Percentiles rank a stretch among this genome's conserved stretches.
These are phyloP conservation scores for Branchinecta sandiegonensis DNA, from an alignment of 2,888 invertebrate genomes.

Conservation along the genomic window DNA sequence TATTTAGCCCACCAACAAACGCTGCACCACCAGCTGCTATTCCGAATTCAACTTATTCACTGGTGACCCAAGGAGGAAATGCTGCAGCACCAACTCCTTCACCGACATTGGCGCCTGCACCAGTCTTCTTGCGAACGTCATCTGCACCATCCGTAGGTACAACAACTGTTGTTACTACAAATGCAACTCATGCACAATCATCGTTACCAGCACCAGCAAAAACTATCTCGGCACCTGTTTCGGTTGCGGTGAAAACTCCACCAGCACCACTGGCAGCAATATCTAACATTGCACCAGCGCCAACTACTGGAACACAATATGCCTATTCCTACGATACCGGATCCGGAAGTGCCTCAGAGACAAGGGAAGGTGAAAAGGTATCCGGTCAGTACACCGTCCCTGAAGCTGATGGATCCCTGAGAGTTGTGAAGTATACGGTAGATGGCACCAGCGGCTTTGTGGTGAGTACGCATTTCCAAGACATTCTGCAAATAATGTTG, in stretches of 20 bases:
- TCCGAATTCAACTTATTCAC: too few species aligned
- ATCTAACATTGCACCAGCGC: too few species aligned
- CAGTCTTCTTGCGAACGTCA: not conserved
- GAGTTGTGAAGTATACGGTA: slow-evolving; percentile 30
- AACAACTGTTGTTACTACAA: not conserved
- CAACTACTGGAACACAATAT: too few species aligned
- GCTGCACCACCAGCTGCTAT: too few species aligned
- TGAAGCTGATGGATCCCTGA: slow-evolving; percentile 29
- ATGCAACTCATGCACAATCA: too few species aligned
- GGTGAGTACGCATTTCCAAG: slow-evolving; percentile 27
- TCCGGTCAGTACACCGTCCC: slow-evolving; percentile 29
- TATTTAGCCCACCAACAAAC: too few species aligned
- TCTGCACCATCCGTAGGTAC: not conserved
- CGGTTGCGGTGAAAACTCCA: too few species aligned
- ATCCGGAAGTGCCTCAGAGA: slow-evolving; percentile 25
- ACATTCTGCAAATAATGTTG: slow-evolving; percentile 19
- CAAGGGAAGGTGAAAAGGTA: slow-evolving; percentile 28
- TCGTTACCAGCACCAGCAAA: too few species aligned
- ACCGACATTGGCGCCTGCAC: not conserved
- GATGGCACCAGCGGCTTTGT: slow-evolving; percentile 29
- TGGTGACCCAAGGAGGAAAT: not conserved
- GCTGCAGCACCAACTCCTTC: not conserved
- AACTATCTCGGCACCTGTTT: too few species aligned
- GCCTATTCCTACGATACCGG: too few species aligned
- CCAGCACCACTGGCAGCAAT: too few species aligned